Conservation (phyloP, 2,113 vertebrate species). For the Gavia stellata region DNA sequence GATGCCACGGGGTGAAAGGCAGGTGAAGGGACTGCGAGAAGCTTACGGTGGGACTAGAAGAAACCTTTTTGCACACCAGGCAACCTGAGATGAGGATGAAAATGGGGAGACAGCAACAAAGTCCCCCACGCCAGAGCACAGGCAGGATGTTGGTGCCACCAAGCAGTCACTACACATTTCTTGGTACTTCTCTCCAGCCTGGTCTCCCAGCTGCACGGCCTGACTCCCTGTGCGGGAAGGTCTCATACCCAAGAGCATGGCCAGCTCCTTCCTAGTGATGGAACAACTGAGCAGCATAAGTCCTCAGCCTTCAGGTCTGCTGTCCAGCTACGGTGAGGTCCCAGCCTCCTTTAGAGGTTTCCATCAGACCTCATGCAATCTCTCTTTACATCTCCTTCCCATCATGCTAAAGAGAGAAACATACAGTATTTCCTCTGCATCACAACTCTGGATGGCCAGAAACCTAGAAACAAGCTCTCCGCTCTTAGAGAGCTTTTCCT, state of each 20-base stretch:
- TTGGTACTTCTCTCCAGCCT: background rate
- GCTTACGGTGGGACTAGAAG: background rate
- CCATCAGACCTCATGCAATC: background rate
- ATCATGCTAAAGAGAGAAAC: background rate
- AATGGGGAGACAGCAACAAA: background rate
- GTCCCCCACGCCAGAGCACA: fast-evolving
- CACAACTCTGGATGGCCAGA: background rate
- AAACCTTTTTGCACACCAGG: background rate
- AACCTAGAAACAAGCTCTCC: background rate
- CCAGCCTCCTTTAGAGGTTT: background rate
- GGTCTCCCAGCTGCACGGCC: fast-evolving
- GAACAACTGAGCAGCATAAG: background rate
- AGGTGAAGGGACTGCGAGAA: fast-evolving
- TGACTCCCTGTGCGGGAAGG: background rate
- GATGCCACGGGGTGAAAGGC: background rate
- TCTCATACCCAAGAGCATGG: background rate
- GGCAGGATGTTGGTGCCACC: background rate
- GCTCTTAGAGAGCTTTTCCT: background rate
- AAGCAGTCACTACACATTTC: background rate
- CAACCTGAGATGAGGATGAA: background rate
- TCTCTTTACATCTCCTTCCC: background rate
- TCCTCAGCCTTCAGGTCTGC: background rate
- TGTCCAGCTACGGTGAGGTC: background rate
- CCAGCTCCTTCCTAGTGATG: background rate
- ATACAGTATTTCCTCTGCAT: background rate